Percentiles rank a stretch among this genome's conserved stretches.
Evolutionary conservation across 2,113 vertebrate species (phyloP).

Genomic region (Dromaius novaehollandiae): DNA sequence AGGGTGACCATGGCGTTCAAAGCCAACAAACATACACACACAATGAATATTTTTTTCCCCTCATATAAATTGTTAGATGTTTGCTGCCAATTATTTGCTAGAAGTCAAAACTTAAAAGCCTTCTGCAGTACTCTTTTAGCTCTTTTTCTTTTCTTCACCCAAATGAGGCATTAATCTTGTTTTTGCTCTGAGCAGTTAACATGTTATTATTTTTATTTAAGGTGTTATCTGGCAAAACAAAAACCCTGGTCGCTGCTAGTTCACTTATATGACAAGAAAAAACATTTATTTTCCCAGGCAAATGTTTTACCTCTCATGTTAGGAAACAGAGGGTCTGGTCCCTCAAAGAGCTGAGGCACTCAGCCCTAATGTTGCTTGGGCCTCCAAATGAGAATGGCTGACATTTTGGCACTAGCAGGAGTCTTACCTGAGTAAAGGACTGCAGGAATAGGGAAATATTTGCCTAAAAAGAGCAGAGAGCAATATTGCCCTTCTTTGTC

Average conservation of each 20-base stretch:
- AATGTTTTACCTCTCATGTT: not conserved
- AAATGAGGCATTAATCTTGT: not conserved
- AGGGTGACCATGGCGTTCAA: conserved; percentile 14
- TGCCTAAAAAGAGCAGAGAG: not conserved
- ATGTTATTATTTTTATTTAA: conserved; percentile 11
- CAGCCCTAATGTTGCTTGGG: not conserved
- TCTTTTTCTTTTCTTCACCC: accelerated
- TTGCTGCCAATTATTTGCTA: conserved; percentile 55
- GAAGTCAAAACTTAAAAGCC: conserved; percentile 15
- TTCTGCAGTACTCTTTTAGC: not conserved
- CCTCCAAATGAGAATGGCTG: not conserved
- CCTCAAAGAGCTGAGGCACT: not conserved
- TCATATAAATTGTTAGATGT: conserved; percentile 40
- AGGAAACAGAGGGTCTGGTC: not conserved
- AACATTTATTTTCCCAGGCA: not conserved
- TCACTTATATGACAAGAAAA: not conserved
- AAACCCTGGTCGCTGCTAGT: not conserved
- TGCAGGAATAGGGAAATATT: not conserved
- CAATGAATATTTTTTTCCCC: conserved; percentile 50
- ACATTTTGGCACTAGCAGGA: not conserved
- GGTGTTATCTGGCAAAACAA: not conserved
- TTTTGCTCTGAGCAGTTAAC: not conserved
- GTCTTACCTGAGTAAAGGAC: not conserved
- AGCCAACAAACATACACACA: conserved; percentile 51
- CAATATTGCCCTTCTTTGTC: not conserved